Evolutionary conservation across 2,888 invertebrate species (phyloP).

Genomic region (Prosapia bicincta): DNA sequence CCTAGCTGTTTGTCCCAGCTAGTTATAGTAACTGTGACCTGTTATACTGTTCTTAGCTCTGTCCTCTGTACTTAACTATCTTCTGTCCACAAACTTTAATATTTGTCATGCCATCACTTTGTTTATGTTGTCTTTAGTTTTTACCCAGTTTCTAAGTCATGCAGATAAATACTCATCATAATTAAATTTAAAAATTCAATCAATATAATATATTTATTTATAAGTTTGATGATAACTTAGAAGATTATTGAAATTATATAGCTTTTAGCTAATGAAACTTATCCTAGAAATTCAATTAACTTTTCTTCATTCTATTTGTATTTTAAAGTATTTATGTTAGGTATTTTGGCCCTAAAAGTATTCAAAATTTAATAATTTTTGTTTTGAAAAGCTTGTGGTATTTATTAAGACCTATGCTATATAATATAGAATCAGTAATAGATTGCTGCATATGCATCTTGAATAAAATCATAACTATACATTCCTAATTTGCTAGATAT

Average conservation of each 20-base stretch:
- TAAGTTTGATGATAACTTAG: too few relatives aligned
- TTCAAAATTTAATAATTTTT: background rate
- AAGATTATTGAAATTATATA: too few relatives aligned
- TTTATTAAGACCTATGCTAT: background rate
- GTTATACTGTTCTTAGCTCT: background rate
- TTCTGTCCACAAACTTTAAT: background rate
- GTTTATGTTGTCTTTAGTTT: background rate
- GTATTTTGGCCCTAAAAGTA: too few relatives aligned
- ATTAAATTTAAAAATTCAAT: background rate
- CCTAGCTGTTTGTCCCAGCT: background rate
- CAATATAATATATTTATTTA: too few relatives aligned
- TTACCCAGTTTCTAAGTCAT: background rate
- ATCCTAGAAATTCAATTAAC: too few relatives aligned
- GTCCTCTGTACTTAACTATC: background rate
- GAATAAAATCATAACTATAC: background rate
- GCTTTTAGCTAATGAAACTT: too few relatives aligned
- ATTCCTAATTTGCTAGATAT: background rate
- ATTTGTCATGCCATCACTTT: background rate
- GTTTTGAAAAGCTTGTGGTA: background rate
- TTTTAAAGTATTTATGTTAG: too few relatives aligned
- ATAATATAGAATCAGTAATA: background rate
- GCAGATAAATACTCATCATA: background rate
- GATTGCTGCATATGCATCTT: background rate
- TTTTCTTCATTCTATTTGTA: too few relatives aligned
- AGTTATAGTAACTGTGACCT: background rate